phyloP scores from a whole-genome alignment of 2,797 vertebrate species.

The Coilia nasus region DNA sequence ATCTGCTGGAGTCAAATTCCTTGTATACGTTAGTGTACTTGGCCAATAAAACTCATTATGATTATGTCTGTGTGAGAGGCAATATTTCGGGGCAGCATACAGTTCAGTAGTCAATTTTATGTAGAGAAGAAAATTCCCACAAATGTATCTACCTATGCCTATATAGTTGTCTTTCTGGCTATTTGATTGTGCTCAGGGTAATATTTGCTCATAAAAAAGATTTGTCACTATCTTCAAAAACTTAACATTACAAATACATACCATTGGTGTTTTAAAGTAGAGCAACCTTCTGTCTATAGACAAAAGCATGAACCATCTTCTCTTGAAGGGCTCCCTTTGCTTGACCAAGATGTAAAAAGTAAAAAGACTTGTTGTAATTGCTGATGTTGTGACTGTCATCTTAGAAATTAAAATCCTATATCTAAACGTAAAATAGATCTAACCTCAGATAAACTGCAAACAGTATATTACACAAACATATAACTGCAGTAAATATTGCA shows the following conservation, averaged over 20 bases:
- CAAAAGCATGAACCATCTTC: slow-evolving; percentile 88
- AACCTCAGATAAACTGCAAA: not conserved
- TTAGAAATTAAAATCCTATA: not conserved
- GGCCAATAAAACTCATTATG: no score
- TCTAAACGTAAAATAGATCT: not conserved
- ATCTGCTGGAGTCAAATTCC: no score
- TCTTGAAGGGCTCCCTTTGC: slow-evolving; percentile 87
- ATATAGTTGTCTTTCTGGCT: no score
- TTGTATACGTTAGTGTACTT: no score
- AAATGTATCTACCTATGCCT: no score
- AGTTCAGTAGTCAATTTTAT: no score
- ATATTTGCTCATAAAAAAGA: no score
- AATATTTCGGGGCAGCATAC: no score
- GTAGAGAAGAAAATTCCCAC: no score
- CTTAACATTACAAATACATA: slow-evolving; percentile 48
- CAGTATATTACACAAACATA: not conserved
- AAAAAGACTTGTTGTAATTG: not conserved
- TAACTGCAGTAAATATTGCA: not conserved
- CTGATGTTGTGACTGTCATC: not conserved
- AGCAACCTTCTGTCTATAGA: slow-evolving; percentile 81
- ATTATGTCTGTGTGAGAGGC: no score
- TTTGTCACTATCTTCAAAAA: no score
- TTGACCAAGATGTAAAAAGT: slow-evolving; percentile 61
- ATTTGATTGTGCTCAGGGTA: no score
- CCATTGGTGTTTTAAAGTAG: slow-evolving; percentile 89